Base-by-base conservation (phyloP, 2,113 vertebrate genomes). In the Artemisiospiza belli region DNA sequence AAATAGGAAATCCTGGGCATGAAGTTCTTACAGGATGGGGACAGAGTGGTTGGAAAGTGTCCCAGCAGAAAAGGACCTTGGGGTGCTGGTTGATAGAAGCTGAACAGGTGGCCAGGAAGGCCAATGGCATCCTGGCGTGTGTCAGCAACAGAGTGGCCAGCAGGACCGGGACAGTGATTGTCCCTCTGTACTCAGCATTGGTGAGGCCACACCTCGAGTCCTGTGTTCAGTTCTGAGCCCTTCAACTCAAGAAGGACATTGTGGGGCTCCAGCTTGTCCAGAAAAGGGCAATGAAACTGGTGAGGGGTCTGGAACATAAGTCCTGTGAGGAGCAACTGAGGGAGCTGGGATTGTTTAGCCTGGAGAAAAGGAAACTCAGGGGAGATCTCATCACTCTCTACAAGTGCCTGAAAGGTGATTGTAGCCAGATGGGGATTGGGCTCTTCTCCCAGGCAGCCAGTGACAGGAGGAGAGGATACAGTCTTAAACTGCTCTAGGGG, bases 201-300 rank as follows among this genome's bases (percentile, higher is more conserved):
- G 27, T 46, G 2, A 7, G 23, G 39, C 10, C 33, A 33, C 28
- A 30, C 23, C 33, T 28, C 0, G 0, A 69, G 1, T 18, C 10
- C 15, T n/a, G 33, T 33, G 33, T 20, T 10, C 39, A 39, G 39
- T 46, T 78, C 28, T 69, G 64, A 12, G 39, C 23, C 39, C 4
- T 23, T 78, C 33, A 39, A 5, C 15, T 33, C 54, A 41, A 25
- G 28, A 47, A 55, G 15, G 3, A 41, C 55, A 70, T 5, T 54
- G n/a, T 25, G n/a, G 10, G 4, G 12, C 39, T 54, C 39, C 22
- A 62, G 63, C 3, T 7, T 12, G 23, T 39, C 55, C 73, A 62
- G 55, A 12, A 12, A 46, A 23, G 8, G 10, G 33, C 46, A 52
- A 10, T 0, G 1, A 8, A 61, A 6, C 15, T 73, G 22, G 2